phyloP scores from a whole-genome alignment of 2,797 vertebrate species.

The Gallinago solitaria region DNA sequence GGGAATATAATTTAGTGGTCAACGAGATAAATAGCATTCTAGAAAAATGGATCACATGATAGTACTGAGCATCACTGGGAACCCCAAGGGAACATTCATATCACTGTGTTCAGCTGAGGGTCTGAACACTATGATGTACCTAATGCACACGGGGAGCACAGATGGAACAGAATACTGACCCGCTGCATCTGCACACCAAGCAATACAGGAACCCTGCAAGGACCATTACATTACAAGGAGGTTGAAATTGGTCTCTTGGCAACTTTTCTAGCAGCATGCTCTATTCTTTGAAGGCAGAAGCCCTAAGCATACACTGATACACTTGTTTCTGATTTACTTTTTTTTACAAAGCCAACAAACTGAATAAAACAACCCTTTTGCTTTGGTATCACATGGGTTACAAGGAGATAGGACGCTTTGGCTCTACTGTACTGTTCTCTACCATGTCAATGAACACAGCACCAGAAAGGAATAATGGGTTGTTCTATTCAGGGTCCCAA shows the following conservation, averaged over 20 bases:
- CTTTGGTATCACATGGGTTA: neutral
- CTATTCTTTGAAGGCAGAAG: neutral
- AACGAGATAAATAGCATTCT: neutral
- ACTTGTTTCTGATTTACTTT: neutral
- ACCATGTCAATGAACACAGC: accelerated
- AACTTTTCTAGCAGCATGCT: neutral
- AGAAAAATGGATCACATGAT: neutral
- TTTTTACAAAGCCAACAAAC: neutral
- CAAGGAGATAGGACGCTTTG: neutral
- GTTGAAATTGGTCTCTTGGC: neutral
- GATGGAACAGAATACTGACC: neutral
- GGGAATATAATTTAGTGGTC: neutral
- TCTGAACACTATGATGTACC: neutral
- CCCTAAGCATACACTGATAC: neutral
- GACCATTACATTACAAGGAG: neutral
- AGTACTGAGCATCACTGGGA: neutral
- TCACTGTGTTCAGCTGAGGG: neutral
- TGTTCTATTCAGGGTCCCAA: neutral
- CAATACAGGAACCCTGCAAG: neutral
- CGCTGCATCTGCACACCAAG: neutral
- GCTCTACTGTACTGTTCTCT: neutral
- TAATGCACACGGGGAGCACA: neutral
- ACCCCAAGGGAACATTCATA: neutral
- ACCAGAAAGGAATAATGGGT: neutral
- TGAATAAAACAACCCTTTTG: neutral